phyloP scores from a whole-genome alignment of 1,140 invertebrate species.

The Aphidius gifuensis region DNA sequence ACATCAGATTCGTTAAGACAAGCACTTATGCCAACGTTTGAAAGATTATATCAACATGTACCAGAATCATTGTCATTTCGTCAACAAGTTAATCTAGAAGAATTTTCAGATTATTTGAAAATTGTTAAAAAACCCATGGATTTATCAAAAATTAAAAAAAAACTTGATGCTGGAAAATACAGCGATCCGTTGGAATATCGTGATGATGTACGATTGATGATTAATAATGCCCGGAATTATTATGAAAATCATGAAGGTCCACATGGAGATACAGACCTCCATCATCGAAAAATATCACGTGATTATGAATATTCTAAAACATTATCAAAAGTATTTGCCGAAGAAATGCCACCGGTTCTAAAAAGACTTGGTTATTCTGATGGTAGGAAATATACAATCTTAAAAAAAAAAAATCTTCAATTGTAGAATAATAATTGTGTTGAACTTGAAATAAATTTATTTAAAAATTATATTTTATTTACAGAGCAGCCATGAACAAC shows the following conservation, averaged over 20 bases:
- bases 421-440: too few relatives aligned
- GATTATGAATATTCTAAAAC: conserved; percentile 92
- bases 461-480: too few relatives aligned
- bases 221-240: conserved; percentile 72
- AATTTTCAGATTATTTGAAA: conserved; percentile 95
- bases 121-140: conserved; percentile 99
- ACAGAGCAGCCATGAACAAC: conserved; percentile 55
- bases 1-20: conserved; percentile 86
- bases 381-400: conserved; percentile 96
- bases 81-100: conserved; percentile 91
- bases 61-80: conserved; percentile 95
- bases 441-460: too few relatives aligned
- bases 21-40: conserved; percentile 90
- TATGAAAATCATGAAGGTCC: too few relatives aligned
- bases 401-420: too few relatives aligned
- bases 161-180: conserved; percentile 91
- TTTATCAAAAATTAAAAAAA: conserved; percentile 90
- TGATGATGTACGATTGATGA: conserved; percentile 99
- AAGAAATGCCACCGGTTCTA: conserved; percentile 98
- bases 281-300: conserved; percentile 96
- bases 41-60: conserved; percentile 90
- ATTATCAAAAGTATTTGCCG: conserved; percentile 97
- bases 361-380: conserved; percentile 97
- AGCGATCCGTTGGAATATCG: conserved; percentile 98
- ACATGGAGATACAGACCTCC: conserved; percentile 57